Evolutionary conservation across 2,797 vertebrate species (phyloP), one percentile per base, ranked within the genome.

Genomic region (Cottoperca gobio): DNA sequence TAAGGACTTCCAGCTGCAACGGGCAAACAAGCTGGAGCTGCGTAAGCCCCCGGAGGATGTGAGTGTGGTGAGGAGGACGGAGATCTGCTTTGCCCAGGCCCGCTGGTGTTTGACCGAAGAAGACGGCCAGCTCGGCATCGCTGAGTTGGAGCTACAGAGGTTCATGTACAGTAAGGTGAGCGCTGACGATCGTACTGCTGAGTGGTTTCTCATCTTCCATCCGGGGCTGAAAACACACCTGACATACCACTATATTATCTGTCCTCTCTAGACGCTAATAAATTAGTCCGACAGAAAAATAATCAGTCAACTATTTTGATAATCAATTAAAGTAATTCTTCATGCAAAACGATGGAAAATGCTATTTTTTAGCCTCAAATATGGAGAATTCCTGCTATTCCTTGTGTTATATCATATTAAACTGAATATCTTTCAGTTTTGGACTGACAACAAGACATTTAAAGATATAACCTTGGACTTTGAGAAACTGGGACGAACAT

Each of bases 131-230:
- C 95, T 99, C 24, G 98, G 98, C 83, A 99, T 99, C 3, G 97
- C 98, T 0, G 98, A 99, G 89, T 93, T 99, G 70, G 98, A 99
- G 89, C 96, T 99, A 54, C 97, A 99, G 85, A 95, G 97, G 48
- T 99, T 99, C 83, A 97, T 99, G 90, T 99, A 99, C 89, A 99
- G 97, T 93, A 99, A 99, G 97, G 98, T 98, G 88, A 63, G 88
- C 35, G 3, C n/a, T 58, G 49, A 39, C 40, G 9, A 16, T 24
- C 2, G 9, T 0, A n/a, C 14, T 2, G 52, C 21, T 24, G 19
- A n/a, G 0, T 39, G n/a, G n/a, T n/a, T 50, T 28, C 23, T 72
- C 21, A 19, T 17, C n/a, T 24, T 40, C 3, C 31, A 17, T 53
- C 17, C 5, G 10, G 11, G 2, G 58, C 31, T 45, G 40, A 40